Conservation (phyloP, 2,797 vertebrate species). For the Sebastes kiyomatsui region DNA sequence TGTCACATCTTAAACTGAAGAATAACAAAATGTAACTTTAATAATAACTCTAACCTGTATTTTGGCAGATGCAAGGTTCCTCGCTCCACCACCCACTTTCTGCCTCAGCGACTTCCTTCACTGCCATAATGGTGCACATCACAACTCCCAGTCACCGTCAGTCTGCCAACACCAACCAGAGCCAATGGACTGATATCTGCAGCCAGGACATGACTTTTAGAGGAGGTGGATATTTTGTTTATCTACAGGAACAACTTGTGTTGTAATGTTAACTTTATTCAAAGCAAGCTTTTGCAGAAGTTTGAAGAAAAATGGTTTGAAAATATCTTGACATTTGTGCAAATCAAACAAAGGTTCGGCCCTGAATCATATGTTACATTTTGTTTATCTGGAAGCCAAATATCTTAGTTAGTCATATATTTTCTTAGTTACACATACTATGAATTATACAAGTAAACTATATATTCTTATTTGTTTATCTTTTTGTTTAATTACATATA, state of each 20-base stretch:
- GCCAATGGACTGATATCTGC: background rate
- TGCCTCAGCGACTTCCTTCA: too few relatives aligned
- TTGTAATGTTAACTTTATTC: background rate
- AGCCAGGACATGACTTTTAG: background rate
- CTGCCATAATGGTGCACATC: too few relatives aligned
- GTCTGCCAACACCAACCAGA: too few relatives aligned
- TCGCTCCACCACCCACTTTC: too few relatives aligned
- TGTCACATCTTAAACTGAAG: background rate
- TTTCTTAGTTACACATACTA: too few relatives aligned
- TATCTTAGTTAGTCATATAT: too few relatives aligned
- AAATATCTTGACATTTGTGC: background rate
- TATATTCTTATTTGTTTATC: background rate
- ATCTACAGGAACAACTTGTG: background rate
- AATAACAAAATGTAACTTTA: background rate
- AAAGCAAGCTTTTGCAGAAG: background rate
- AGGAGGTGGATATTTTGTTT: background rate
- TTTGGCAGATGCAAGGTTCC: background rate
- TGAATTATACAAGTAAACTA: background rate
- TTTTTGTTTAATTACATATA: background rate
- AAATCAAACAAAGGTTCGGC: background rate
- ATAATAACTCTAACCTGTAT: background rate
- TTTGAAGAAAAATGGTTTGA: background rate
- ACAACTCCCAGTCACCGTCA: too few relatives aligned
- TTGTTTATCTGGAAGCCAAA: background rate
- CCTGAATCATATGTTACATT: background rate